Conservation (phyloP, 2,888 invertebrate species). For the Lochmaea crataegi region DNA sequence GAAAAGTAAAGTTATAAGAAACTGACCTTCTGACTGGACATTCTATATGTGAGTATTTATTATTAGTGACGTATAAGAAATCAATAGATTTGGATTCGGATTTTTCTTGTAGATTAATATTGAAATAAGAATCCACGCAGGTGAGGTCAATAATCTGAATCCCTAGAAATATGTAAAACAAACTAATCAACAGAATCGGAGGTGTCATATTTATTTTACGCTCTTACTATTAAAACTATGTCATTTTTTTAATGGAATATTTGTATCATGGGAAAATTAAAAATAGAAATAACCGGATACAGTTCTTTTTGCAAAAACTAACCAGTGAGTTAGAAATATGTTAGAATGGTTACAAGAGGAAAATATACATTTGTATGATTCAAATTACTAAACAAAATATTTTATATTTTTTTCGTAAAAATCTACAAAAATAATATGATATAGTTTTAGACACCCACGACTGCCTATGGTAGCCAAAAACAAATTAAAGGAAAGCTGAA, state of each 20-base stretch:
- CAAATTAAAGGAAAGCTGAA: too few relatives aligned
- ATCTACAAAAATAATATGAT: too few relatives aligned
- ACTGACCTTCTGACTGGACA: not conserved
- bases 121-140: constrained; percentile 26
- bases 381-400: too few relatives aligned
- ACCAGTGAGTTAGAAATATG: too few relatives aligned
- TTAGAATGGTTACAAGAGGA: too few relatives aligned
- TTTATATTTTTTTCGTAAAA: too few relatives aligned
- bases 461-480: too few relatives aligned
- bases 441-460: too few relatives aligned
- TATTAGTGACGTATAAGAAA: not conserved
- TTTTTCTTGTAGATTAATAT: constrained; percentile 25
- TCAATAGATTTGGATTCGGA: constrained; percentile 11
- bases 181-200: constrained; percentile 13
- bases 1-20: too few relatives aligned
- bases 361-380: too few relatives aligned
- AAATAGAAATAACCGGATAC: too few relatives aligned
- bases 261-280: not conserved
- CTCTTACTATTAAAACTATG: not conserved
- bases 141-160: constrained; percentile 37
- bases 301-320: too few relatives aligned
- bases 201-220: constrained; percentile 17
- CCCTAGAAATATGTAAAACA: constrained; percentile 30
- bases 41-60: not conserved
- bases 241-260: not conserved